phyloP scores from a whole-genome alignment of 2,888 invertebrate genomes.

The Hyles lineata region DNA sequence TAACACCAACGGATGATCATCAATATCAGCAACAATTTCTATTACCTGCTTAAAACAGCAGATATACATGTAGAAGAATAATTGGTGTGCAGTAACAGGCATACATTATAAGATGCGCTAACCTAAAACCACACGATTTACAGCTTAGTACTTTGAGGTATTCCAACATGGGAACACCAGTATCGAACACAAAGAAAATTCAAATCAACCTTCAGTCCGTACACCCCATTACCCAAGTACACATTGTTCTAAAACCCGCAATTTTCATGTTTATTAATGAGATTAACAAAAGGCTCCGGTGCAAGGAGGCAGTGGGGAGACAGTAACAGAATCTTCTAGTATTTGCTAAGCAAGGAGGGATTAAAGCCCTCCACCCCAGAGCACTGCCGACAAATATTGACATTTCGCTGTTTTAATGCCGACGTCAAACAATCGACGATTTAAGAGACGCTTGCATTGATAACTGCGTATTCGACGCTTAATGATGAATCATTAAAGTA shows the following conservation, averaged over 20 bases:
- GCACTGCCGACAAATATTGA: slow-evolving; percentile 78
- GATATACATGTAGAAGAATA: too few species aligned
- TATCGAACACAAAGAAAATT: background rate
- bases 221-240: slow-evolving; percentile 13
- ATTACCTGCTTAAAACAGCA: too few species aligned
- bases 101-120: too few species aligned
- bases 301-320: slow-evolving; percentile 52
- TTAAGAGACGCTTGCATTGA: slow-evolving; percentile 54
- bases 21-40: too few species aligned
- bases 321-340: slow-evolving; percentile 65
- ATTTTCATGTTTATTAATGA: slow-evolving; percentile 65
- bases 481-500: background rate
- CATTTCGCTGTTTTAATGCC: slow-evolving; percentile 83
- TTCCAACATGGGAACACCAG: too few species aligned
- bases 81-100: too few species aligned
- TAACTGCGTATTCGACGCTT: slow-evolving; percentile 37
- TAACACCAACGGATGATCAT: too few species aligned
- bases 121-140: too few species aligned
- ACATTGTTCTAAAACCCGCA: slow-evolving; percentile 44
- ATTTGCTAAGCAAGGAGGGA: slow-evolving; percentile 72
- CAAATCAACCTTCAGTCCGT: background rate
- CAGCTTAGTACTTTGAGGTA: too few species aligned
- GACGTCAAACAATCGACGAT: slow-evolving; percentile 83
- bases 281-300: slow-evolving; percentile 59
- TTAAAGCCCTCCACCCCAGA: slow-evolving; percentile 68